These are phyloP conservation scores for Tromatobia lineatoria DNA, from an alignment of 2,888 invertebrate genomes.

Conservation along the genomic window DNA sequence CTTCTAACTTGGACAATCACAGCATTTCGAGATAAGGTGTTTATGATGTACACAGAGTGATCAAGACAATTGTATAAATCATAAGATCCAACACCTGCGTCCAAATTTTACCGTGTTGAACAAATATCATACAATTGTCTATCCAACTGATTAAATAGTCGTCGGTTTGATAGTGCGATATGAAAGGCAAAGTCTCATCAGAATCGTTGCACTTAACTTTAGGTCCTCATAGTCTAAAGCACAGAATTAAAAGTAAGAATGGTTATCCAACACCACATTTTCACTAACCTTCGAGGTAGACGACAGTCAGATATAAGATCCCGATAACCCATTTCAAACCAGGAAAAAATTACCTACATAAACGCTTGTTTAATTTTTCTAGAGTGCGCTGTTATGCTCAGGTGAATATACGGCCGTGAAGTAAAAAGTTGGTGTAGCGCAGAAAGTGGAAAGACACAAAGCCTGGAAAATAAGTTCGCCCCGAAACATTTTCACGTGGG, in stretches of 20 bases:
- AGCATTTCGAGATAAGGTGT: background rate
- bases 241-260: background rate
- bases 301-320: background rate
- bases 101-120: background rate
- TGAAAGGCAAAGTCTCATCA: too few relatives aligned
- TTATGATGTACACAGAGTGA: background rate
- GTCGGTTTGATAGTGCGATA: too few relatives aligned
- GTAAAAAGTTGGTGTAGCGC: background rate
- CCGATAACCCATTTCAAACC: constrained; percentile 28
- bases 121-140: too few relatives aligned
- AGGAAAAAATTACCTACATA: constrained; percentile 19
- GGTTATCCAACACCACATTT: background rate
- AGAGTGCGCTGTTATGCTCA: constrained; percentile 50
- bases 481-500: constrained; percentile 45
- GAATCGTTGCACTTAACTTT: background rate
- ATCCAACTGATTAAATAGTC: too few relatives aligned
- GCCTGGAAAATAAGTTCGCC: constrained; percentile 48
- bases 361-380: constrained; percentile 61
- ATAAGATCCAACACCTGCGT: background rate
- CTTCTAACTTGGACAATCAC: background rate
- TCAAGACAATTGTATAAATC: background rate
- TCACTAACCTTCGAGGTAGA: background rate
- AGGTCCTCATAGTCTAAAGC: background rate
- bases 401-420: background rate
- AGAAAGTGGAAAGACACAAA: constrained; percentile 30